phyloP scores from a whole-genome alignment of 2,113 vertebrate species.

The Orycteropus afer region DNA sequence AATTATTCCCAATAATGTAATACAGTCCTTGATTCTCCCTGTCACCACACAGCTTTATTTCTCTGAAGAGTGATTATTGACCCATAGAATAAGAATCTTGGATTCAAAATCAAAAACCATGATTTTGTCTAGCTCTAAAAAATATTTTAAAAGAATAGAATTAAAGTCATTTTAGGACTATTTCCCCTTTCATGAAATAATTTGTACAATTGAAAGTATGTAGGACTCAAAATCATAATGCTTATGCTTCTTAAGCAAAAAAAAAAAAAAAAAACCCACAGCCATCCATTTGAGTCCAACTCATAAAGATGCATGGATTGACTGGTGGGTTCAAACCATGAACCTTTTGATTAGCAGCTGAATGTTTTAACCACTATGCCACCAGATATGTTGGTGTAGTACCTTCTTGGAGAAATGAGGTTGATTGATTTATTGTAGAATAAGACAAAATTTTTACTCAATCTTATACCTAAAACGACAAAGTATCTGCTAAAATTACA shows the following conservation, averaged over 20 bases:
- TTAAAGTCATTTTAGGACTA: neutral
- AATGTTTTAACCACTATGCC: no score
- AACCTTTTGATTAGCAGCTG: no score
- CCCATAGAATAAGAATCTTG: neutral
- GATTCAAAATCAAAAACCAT: neutral
- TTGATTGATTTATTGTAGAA: neutral
- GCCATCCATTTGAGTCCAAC: no score
- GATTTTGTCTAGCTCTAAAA: neutral
- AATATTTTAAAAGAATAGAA: neutral
- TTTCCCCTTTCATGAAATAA: neutral
- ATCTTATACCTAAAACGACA: neutral
- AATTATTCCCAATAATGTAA: neutral
- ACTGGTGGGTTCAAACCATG: no score
- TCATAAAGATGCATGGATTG: no score
- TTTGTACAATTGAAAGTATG: no score
- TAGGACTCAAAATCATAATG: neutral
- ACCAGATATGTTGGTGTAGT: neutral
- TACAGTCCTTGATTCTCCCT: neutral
- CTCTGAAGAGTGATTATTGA: neutral
- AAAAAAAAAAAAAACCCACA: no score
- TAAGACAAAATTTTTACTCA: neutral
- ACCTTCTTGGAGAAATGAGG: neutral
- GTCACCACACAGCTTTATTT: neutral
- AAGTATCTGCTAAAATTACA: constrained; percentile 6
- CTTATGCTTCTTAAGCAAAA: no score